Base-by-base conservation (phyloP, 2,113 vertebrate species). In the Phrynosoma platyrhinos region DNA sequence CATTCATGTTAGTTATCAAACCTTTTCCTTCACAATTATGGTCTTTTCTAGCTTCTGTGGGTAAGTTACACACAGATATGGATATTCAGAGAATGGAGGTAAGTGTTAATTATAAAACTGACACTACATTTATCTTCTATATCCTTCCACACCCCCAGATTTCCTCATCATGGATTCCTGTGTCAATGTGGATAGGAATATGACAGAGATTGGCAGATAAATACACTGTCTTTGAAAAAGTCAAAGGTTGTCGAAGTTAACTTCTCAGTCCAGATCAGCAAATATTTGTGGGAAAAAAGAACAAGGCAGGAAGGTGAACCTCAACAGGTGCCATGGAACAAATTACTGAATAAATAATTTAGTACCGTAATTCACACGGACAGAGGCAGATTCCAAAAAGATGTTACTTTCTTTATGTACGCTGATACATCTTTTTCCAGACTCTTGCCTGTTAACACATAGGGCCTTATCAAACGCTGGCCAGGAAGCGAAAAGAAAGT, bases 61-160 rank as follows among this genome's bases (percentile, higher is more conserved):
- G 0, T 84, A 53, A 81, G 76, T 55, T 66, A 5, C 76, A 0
- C 2, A 23, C 32, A 84, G 68, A 91, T 90, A 72, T 10, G 1
- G 4, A 81, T 13, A 40, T 78, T 75, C 16, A 90, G 40, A 0
- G 25, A 86, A 40, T 0, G n/a, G 1, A 72, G 58, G 0, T 53
- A 55, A 55, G 32, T 74, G n/a, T 42, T 42, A 80, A 62, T 81
- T 81, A 87, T 75, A 87, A 87, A 82, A 76, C 32, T 30, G 82
- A 52, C 71, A 76, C 71, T 53, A 14, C 14, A n/a, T 36, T 12
- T 9, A 3, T 4, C 52, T 53, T 55, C 77, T n/a, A 27, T 23
- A 9, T 58, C 36, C 25, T 20, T 36, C 16, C 14, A 23, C 20
- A 9, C 23, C 27, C 58, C 27, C 20, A 42, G 4, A 36, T 32